Evolutionary conservation across 2,888 invertebrate genomes (phyloP).

Genomic region (Polydesmus complanatus): DNA sequence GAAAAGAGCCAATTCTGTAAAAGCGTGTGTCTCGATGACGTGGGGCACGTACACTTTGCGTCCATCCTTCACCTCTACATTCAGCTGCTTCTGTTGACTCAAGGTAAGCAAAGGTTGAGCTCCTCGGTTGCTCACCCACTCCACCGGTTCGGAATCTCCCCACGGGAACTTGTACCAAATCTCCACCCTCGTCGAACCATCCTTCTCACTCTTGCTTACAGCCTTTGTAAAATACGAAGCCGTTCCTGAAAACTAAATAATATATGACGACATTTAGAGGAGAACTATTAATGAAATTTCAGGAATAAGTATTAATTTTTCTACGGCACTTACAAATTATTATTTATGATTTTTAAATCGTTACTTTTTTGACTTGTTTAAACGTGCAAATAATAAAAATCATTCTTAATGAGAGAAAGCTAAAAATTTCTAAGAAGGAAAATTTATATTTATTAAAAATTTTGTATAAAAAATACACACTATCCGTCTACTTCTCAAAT

Average conservation of each 20-base stretch:
- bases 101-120: neutral
- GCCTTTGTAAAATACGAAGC: conserved; percentile 54
- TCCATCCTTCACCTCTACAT: neutral
- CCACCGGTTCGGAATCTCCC: conserved; percentile 44
- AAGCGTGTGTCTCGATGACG: neutral
- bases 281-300: too few relatives aligned
- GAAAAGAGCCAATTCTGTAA: neutral
- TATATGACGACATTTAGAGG: conserved; percentile 23
- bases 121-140: conserved; percentile 39
- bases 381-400: too few relatives aligned
- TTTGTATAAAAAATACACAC: too few relatives aligned
- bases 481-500: too few relatives aligned
- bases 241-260: conserved; percentile 47
- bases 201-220: conserved; percentile 38
- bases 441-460: too few relatives aligned
- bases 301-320: too few relatives aligned
- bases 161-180: conserved; percentile 51
- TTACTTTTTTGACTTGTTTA: too few relatives aligned
- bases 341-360: too few relatives aligned
- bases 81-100: neutral
- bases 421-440: too few relatives aligned
- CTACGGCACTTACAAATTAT: too few relatives aligned
- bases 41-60: neutral
- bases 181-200: conserved; percentile 40
- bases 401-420: too few relatives aligned